A percentile compares a stretch with the other conserved stretches of the same genome.
phyloP scores from a whole-genome alignment of 1,140 invertebrate species.

The Lepidotrigona ventralis region DNA sequence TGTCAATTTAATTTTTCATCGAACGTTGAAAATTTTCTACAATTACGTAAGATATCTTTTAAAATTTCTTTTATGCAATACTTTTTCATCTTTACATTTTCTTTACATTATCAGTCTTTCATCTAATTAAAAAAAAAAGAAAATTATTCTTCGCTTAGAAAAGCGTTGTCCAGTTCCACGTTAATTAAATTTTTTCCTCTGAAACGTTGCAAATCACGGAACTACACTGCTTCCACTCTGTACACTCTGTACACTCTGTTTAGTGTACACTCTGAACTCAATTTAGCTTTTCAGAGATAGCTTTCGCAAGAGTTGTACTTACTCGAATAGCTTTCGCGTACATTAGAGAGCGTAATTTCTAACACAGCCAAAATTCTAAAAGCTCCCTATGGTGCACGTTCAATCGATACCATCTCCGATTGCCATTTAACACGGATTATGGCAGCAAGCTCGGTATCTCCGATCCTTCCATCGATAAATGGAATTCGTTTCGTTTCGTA shows the following conservation, averaged over 20 bases:
- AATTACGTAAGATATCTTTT: too few relatives aligned
- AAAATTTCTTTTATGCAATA: too few relatives aligned
- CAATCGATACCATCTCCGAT: slow-evolving; percentile 2
- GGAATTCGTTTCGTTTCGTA: background rate
- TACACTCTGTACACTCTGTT: background rate
- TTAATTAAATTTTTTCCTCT: too few relatives aligned
- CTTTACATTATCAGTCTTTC: too few relatives aligned
- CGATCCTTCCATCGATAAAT: background rate
- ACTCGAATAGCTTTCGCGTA: background rate
- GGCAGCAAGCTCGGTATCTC: background rate
- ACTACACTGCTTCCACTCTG: background rate
- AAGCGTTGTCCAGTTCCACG: too few relatives aligned
- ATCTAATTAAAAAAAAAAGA: too few relatives aligned
- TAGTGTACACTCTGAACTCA: too few relatives aligned
- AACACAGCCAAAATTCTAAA: background rate
- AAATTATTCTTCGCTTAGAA: too few relatives aligned
- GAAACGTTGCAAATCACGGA: background rate
- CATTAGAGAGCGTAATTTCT: background rate
- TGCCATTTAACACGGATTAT: slow-evolving; percentile 14
- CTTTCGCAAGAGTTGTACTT: background rate
- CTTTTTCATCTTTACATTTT: too few relatives aligned
- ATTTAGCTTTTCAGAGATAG: background rate
- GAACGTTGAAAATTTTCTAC: too few relatives aligned
- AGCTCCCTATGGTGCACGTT: background rate
- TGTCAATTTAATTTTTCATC: too few relatives aligned